phyloP scores from a whole-genome alignment of 92 coral and sea anemone genomes.

The Umimayanthus kanabou region DNA sequence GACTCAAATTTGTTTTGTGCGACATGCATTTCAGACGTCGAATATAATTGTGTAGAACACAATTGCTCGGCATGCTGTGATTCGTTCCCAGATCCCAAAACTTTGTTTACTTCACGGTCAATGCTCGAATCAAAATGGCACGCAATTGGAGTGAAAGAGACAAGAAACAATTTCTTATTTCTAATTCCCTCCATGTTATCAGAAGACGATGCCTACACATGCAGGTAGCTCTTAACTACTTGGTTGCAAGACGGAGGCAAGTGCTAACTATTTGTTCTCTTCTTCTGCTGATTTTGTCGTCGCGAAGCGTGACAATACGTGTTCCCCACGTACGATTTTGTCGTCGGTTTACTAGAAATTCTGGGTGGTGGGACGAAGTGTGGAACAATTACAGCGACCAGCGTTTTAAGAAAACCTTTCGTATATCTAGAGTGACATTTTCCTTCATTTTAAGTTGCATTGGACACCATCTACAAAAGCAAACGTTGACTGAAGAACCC shows the following conservation, averaged over 20 bases:
- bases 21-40: no score
- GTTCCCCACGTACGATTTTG: constrained; percentile 37
- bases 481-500: constrained; percentile 54
- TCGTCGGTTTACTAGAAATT: constrained; percentile 44
- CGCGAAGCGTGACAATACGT: constrained; percentile 26
- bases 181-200: constrained; percentile 11
- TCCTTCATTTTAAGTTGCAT: constrained; percentile 49
- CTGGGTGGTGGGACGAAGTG: constrained; percentile 51
- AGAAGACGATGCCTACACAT: constrained; percentile 31
- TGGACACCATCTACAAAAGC: constrained; percentile 36
- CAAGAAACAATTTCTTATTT: no score
- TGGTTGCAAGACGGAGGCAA: constrained; percentile 28
- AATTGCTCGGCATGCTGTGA: no score
- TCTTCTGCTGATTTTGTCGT: constrained; percentile 22
- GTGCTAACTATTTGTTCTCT: constrained; percentile 28
- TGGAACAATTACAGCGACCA: constrained; percentile 49
- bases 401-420: constrained; percentile 63
- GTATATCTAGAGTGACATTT: constrained; percentile 57
- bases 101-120: neutral
- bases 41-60: no score
- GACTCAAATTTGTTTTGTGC: no score
- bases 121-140: neutral
- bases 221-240: constrained; percentile 30
- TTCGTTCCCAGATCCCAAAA: neutral
- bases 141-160: neutral